A percentile compares a stretch with the other conserved stretches of the same genome.
Conservation (phyloP, 2,888 invertebrate genomes). For the Glyphotaelius pellucidus region DNA sequence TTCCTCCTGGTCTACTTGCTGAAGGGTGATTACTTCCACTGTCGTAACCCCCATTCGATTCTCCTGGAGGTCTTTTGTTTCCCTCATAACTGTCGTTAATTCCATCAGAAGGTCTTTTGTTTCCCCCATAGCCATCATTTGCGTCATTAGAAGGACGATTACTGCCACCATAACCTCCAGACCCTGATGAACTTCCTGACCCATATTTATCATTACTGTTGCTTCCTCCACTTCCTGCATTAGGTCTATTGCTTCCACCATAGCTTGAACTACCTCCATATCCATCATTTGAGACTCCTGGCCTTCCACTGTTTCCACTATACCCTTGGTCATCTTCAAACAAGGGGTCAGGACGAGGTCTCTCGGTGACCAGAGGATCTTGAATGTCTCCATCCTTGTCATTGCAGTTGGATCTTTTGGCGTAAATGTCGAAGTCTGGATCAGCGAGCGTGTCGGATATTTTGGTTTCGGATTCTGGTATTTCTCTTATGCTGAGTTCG, state of each 20-base stretch:
- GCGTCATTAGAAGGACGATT: constrained; percentile 25
- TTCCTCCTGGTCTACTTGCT: background rate
- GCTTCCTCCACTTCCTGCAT: background rate
- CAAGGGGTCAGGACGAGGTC: constrained; percentile 58
- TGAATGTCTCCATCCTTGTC: constrained; percentile 67
- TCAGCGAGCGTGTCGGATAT: constrained; percentile 77
- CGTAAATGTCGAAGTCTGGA: constrained; percentile 81
- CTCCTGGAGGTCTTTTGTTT: background rate
- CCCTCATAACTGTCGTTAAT: background rate
- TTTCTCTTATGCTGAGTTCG: constrained; percentile 75
- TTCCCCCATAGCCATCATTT: background rate
- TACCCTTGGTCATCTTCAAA: constrained; percentile 65
- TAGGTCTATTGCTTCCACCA: constrained; percentile 35
- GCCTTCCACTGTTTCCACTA: constrained; percentile 42
- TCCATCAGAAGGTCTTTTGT: background rate
- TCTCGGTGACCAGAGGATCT: constrained; percentile 58
- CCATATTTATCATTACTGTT: background rate
- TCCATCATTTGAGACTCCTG: constrained; percentile 24
- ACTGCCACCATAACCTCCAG: constrained; percentile 28
- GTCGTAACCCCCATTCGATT: background rate
- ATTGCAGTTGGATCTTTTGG: constrained; percentile 76
- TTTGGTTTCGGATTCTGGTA: constrained; percentile 74
- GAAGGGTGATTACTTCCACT: background rate
- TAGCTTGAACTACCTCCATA: constrained; percentile 41
- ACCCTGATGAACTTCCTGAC: constrained; percentile 11